These are phyloP conservation scores for Montipora capitata DNA, from an alignment of 92 coral and sea anemone species.

Conservation along the genomic window DNA sequence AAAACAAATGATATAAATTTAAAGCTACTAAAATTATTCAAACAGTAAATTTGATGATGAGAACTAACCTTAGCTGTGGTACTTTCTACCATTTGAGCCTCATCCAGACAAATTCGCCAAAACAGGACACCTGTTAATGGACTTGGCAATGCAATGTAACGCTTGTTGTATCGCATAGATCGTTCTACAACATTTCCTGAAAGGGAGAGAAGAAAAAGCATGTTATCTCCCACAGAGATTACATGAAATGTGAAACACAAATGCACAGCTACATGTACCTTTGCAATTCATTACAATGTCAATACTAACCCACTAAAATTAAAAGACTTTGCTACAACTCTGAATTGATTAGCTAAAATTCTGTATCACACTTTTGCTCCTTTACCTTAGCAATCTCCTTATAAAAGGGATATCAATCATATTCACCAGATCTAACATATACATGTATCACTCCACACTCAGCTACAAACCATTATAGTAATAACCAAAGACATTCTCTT, in stretches of 20 bases:
- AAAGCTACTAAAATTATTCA: background rate
- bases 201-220: no score
- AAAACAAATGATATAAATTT: background rate
- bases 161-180: constrained; percentile 83
- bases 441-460: background rate
- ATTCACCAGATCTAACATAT: background rate
- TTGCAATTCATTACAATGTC: no score
- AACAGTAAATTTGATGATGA: background rate
- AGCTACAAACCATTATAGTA: background rate
- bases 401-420: no score
- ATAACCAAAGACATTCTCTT: background rate
- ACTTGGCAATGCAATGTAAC: constrained; percentile 92
- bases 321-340: no score
- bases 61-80: constrained; percentile 94
- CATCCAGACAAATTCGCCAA: constrained; percentile 99
- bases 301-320: no score
- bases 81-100: constrained; percentile 99
- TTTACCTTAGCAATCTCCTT: no score
- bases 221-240: no score
- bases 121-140: constrained; percentile 91
- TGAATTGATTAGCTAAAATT: no score
- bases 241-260: no score
- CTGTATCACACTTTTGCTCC: no score
- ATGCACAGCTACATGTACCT: no score
- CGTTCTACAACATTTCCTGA: constrained; percentile 39